These are phyloP conservation scores for Gallinago jamesoni DNA, from an alignment of 2,113 vertebrate genomes.

Conservation along the genomic window DNA sequence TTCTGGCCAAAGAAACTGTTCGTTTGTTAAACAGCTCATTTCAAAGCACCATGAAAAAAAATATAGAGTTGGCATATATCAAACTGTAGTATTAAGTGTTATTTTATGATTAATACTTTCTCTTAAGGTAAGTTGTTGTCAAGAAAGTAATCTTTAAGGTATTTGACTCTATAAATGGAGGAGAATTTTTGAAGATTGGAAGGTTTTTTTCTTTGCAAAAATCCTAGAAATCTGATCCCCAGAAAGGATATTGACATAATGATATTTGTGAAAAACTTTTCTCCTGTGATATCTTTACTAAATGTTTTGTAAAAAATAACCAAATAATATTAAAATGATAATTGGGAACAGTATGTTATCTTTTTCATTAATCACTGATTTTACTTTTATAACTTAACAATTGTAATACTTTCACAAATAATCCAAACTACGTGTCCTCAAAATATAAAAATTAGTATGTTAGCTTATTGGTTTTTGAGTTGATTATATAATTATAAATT, in stretches of 20 bases:
- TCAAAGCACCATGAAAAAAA: neutral
- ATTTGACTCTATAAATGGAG: neutral
- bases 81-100: neutral
- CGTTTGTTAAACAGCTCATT: neutral
- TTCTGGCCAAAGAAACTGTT: neutral
- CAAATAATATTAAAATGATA: neutral
- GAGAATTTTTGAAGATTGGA: neutral
- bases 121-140: neutral
- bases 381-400: neutral
- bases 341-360: neutral
- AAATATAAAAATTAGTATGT: neutral
- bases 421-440: accelerated
- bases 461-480: neutral
- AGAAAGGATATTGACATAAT: neutral
- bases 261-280: neutral
- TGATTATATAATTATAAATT: neutral
- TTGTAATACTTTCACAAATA: neutral
- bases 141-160: neutral
- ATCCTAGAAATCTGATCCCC: neutral
- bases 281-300: neutral
- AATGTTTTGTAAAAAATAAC: neutral
- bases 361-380: neutral
- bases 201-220: neutral
- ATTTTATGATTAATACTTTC: neutral
- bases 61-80: neutral